Evolutionary conservation across 1,140 invertebrate genomes (phyloP), one percentile per base, ranked within the genome.

Genomic region (Drosophila suzukii): DNA sequence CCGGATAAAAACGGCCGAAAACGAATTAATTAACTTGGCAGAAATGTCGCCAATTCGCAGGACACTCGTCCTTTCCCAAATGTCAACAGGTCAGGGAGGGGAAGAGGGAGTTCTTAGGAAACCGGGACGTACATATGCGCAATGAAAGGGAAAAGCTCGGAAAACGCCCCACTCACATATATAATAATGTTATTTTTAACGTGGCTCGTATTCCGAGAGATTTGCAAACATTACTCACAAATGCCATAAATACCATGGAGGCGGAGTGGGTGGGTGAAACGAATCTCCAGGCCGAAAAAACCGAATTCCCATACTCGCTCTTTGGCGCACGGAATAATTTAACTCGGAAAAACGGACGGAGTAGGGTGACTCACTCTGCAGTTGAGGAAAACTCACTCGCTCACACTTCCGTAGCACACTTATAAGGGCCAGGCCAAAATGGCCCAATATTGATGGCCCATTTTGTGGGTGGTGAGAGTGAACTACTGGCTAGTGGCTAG

Each of bases 171-270:
- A 46, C 17, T 41, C 68, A 53, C 66, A 70, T 50, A 58, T 55
- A 77, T 73, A 75, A 58, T 75, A 71, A 77, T 77, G 76, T 84
- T 88, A 89, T 89, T 89, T 89, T 80, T 90, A 89, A 77, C 76
- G 63, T 67, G 34, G 39, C 41, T 17, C 62, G 32, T 57, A 57
- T 71, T 54, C 59, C 32, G 57, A 74, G 50, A 71, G 75, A 89
- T 79, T 88, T 75, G 80, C 79, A 74, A 77, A 77, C 81, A 81
- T 85, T 78, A 85, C 72, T 78, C 78, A 83, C 71, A 83, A 88
- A 83, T 77, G 84, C 75, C 83, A 88, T 83, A 79, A 89, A 89
- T 79, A 74, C 54, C 59, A 44, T 12, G 46, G 51, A 46, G 38
- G 38, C 7, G 32, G 8, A 10, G 58, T 27, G 62, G 66, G 60